phyloP scores from a whole-genome alignment of 2,113 vertebrate species.

The Gnathonemus longibarbis region DNA sequence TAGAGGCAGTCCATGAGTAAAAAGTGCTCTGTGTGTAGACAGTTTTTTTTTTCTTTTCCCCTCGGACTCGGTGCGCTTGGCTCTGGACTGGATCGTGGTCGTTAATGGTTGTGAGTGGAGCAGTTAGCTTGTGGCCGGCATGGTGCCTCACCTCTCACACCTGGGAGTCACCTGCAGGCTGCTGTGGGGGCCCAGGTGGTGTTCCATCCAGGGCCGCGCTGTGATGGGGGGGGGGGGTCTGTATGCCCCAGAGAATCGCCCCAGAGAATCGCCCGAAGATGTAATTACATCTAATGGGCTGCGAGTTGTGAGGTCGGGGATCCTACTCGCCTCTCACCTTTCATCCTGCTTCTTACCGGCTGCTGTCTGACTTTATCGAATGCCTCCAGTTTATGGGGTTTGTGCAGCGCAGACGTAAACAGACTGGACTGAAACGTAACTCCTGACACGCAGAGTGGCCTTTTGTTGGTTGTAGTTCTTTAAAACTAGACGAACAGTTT shows the following conservation, averaged over 20 bases:
- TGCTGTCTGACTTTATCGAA: background rate
- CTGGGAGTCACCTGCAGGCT: background rate
- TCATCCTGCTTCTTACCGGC: background rate
- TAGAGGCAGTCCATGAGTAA: background rate
- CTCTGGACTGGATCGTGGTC: background rate
- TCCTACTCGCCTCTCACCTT: background rate
- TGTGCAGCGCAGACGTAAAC: background rate
- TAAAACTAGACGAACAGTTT: background rate
- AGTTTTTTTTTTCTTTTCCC: too few relatives aligned
- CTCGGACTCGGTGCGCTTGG: background rate
- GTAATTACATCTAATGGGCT: conserved; percentile 9
- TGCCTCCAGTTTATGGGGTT: background rate
- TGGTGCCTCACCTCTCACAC: background rate
- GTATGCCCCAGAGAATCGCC: background rate
- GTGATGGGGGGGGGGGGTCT: background rate
- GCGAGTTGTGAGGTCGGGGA: background rate
- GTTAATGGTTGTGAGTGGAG: background rate
- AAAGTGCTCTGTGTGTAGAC: background rate
- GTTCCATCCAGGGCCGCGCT: background rate
- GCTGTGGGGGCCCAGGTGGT: background rate
- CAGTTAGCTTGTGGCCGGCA: background rate
- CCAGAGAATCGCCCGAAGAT: background rate
- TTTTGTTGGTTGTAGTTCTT: background rate
- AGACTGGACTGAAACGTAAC: background rate
- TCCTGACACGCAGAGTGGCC: background rate